phyloP scores from a whole-genome alignment of 2,113 vertebrate genomes.

The Salminus brasiliensis region DNA sequence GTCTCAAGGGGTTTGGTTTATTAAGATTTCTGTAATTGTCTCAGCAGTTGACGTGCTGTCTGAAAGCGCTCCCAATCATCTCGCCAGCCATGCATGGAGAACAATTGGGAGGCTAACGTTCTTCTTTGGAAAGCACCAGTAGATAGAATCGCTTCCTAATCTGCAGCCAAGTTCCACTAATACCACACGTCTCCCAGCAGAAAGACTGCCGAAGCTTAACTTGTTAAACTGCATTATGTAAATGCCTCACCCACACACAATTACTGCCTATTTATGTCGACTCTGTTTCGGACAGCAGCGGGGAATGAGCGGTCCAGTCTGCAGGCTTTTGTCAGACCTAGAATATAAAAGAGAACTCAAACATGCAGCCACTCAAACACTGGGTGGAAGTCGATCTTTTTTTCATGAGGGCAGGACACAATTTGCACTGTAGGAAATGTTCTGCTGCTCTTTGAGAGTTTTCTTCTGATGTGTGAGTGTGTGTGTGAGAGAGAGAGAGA shows the following conservation, averaged over 20 bases:
- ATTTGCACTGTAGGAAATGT: background rate
- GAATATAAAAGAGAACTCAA: background rate
- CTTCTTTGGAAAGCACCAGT: conserved; percentile 22
- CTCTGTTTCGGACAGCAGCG: background rate
- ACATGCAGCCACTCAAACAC: background rate
- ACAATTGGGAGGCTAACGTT: conserved; percentile 20
- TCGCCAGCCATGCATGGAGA: conserved; percentile 2
- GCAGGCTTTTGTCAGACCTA: background rate
- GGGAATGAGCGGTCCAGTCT: background rate
- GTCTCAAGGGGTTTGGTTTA: conserved; percentile 19
- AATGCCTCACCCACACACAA: conserved; percentile 8
- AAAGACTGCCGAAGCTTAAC: conserved; percentile 3
- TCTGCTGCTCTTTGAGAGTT: background rate
- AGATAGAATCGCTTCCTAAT: conserved; percentile 37
- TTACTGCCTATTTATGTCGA: background rate
- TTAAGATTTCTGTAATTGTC: conserved; percentile 33
- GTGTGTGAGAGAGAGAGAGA: background rate
- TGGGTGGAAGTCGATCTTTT: background rate
- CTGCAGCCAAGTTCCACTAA: background rate
- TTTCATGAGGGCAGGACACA: background rate
- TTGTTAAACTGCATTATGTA: conserved; percentile 30
- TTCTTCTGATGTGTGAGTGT: conserved; percentile 8
- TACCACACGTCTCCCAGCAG: background rate
- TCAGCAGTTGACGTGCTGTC: conserved; percentile 10
- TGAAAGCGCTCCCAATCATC: conserved; percentile 6